Conservation (phyloP, 2,113 vertebrate species). For the Geothlypis trichas region DNA sequence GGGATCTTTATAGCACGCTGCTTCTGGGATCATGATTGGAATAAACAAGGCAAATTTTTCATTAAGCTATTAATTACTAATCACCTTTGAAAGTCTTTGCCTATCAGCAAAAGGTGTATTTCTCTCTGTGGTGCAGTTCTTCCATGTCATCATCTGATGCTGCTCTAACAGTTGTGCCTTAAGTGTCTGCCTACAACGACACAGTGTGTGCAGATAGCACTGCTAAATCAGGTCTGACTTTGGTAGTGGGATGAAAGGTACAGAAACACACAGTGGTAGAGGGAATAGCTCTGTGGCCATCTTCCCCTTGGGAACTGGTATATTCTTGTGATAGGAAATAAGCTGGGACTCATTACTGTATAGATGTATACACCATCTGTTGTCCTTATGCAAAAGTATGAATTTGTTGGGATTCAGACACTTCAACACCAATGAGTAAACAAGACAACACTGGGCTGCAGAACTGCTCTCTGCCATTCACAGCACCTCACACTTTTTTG, state of each 20-base stretch:
- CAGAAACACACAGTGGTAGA: neutral
- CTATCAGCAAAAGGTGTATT: neutral
- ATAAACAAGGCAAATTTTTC: neutral
- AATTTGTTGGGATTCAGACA: neutral
- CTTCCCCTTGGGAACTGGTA: neutral
- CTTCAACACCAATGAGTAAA: neutral
- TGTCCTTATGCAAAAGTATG: neutral
- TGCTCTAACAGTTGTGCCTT: neutral
- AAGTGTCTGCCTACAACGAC: accelerated
- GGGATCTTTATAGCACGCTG: neutral
- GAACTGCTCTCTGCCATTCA: neutral
- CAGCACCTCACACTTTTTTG: neutral
- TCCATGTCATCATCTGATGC: neutral
- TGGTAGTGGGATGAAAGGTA: neutral
- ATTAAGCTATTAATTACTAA: neutral
- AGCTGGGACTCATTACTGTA: neutral
- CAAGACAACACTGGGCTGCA: neutral
- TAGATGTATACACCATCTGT: neutral
- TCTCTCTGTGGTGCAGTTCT: neutral
- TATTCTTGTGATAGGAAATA: neutral
- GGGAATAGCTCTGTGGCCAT: neutral
- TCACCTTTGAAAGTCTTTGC: neutral
- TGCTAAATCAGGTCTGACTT: accelerated
- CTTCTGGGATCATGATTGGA: neutral
- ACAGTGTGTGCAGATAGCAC: neutral